A percentile compares a stretch with the other conserved stretches of the same genome.
Conservation (phyloP, 2,113 vertebrate genomes). For the Amblyopsis rosae region DNA sequence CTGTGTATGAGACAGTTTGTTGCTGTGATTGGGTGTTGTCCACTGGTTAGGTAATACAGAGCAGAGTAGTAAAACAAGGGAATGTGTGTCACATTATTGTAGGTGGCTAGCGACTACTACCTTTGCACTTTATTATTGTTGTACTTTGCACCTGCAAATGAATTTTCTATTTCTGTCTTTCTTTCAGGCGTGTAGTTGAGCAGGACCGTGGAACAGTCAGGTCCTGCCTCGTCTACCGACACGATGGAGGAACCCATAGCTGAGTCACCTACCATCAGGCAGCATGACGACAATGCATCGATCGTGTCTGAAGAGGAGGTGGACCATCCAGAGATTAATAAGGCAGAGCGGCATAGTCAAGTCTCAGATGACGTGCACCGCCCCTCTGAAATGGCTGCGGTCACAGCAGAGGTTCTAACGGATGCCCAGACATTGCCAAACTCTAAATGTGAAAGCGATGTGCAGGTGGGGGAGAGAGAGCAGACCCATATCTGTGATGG, state of each 20-base stretch:
- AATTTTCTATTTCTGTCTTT: neutral
- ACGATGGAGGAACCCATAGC: slow-evolving; percentile 50
- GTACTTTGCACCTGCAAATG: neutral
- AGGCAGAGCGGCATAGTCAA: slow-evolving; percentile 32
- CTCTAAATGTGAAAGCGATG: slow-evolving; percentile 23
- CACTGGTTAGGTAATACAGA: neutral
- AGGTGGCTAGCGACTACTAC: neutral
- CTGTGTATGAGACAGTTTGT: neutral
- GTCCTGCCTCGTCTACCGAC: slow-evolving; percentile 35
- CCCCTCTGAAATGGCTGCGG: slow-evolving; percentile 19
- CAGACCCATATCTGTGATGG: slow-evolving; percentile 24
- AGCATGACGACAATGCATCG: slow-evolving; percentile 17
- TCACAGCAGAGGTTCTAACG: slow-evolving; percentile 15
- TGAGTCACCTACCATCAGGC: neutral
- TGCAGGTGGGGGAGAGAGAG: slow-evolving; percentile 15
- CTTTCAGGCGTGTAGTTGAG: slow-evolving; percentile 49
- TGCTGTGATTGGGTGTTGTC: neutral
- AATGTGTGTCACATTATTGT: neutral
- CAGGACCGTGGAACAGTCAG: slow-evolving; percentile 56
- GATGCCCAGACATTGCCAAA: slow-evolving; percentile 20
- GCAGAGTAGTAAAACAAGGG: neutral
- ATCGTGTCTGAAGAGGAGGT: slow-evolving; percentile 25
- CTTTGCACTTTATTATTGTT: neutral
- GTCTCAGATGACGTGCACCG: slow-evolving; percentile 35
- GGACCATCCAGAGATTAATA: slow-evolving; percentile 19